Evolutionary conservation across 2,113 vertebrate genomes (phyloP).

Genomic region (Rhabdomys dilectus): DNA sequence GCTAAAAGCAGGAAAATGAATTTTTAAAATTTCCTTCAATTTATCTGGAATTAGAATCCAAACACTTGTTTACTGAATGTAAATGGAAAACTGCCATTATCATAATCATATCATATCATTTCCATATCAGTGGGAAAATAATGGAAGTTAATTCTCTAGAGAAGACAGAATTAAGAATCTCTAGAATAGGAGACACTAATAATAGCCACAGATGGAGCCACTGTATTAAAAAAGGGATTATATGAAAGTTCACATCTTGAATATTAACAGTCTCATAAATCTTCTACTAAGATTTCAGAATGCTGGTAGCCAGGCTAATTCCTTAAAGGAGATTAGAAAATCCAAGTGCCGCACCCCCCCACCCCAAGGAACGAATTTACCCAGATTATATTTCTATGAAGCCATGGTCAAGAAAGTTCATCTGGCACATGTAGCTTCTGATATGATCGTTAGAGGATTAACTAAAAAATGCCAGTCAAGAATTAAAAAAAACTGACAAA

Average conservation of each 20-base stretch:
- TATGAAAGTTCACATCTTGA: constrained; percentile 15
- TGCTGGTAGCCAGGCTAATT: not conserved
- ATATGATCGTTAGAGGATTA: not conserved
- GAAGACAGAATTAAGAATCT: not conserved
- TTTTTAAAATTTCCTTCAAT: constrained; percentile 24
- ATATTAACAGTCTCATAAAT: constrained; percentile 36
- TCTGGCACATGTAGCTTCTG: not conserved
- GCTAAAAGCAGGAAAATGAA: not conserved
- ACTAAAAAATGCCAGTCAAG: not conserved
- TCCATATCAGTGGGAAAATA: not conserved
- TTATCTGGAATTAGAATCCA: constrained; percentile 3
- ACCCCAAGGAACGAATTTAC: not conserved
- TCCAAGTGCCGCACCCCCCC: not conserved
- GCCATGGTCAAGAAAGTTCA: constrained; percentile 5
- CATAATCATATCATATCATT: not conserved
- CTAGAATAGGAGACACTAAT: not conserved
- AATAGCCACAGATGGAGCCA: not conserved
- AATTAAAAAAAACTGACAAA: not conserved
- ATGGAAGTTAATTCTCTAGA: not conserved
- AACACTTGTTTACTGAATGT: not conserved
- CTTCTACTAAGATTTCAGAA: constrained; percentile 23
- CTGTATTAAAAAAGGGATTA: constrained; percentile 12
- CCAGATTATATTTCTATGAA: constrained; percentile 2
- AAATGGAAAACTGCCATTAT: not conserved
- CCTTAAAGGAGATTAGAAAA: constrained; percentile 12